phyloP scores from a whole-genome alignment of 2,888 invertebrate genomes.

The Gordius sp. region DNA sequence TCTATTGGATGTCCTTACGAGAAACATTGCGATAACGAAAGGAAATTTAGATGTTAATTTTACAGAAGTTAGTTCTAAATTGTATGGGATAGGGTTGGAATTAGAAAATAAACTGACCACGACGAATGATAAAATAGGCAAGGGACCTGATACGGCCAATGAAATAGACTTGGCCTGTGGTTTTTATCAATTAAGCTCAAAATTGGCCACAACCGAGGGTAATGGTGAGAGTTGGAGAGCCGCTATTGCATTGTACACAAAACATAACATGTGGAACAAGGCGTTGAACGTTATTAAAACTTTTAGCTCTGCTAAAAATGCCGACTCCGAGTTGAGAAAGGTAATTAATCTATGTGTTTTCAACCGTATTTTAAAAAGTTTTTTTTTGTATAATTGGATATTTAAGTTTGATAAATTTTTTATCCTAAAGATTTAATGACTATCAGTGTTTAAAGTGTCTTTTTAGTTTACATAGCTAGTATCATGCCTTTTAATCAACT shows the following conservation, averaged over 20 bases:
- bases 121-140: not conserved
- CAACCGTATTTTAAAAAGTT: not conserved
- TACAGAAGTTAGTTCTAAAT: too few species aligned
- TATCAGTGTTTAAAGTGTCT: too few species aligned
- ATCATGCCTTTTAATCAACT: not conserved
- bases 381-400: too few species aligned
- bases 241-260: not conserved
- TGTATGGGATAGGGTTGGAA: too few species aligned
- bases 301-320: not conserved
- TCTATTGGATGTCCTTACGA: too few species aligned
- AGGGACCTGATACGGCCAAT: not conserved
- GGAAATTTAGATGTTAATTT: too few species aligned
- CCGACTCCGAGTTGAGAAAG: not conserved
- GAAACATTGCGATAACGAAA: too few species aligned
- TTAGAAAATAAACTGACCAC: too few species aligned
- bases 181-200: not conserved
- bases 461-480: too few species aligned
- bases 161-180: not conserved
- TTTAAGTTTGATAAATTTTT: too few species aligned
- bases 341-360: not conserved
- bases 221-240: not conserved
- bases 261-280: not conserved
- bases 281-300: not conserved
- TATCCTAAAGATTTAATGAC: too few species aligned
- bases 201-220: not conserved